A percentile compares a stretch with the other conserved stretches of the same genome.
Evolutionary conservation across 1,140 invertebrate genomes (phyloP).

Genomic region (Rhagoletis zephyria): DNA sequence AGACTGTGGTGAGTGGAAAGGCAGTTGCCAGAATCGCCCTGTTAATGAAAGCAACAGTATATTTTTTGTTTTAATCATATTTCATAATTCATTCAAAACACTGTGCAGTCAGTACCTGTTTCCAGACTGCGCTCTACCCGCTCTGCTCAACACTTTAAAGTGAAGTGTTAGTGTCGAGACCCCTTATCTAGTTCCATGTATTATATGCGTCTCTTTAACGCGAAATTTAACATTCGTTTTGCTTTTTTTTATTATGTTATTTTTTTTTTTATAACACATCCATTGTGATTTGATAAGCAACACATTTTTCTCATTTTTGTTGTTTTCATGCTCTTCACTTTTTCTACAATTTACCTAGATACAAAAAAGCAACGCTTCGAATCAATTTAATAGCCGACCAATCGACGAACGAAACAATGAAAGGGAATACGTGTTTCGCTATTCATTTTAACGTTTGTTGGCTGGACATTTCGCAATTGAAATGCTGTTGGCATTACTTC

Average conservation of each 20-base stretch:
- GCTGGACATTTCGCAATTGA: not conserved
- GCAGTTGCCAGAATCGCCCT: no score
- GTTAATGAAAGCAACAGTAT: no score
- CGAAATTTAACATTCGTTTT: slow-evolving; percentile 6
- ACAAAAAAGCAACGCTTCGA: not conserved
- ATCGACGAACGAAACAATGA: not conserved
- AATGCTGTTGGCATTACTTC: not conserved
- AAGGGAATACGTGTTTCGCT: not conserved
- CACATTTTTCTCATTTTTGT: not conserved
- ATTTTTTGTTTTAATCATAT: no score
- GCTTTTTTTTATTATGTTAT: not conserved
- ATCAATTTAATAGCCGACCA: not conserved
- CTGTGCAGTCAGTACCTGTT: no score
- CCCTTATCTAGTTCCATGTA: not conserved
- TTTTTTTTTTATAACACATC: not conserved
- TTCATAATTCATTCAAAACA: no score
- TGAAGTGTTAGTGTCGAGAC: not conserved
- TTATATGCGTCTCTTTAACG: not conserved
- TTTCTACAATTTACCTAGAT: not conserved
- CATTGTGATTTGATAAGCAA: slow-evolving; percentile 34
- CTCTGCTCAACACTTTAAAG: no score
- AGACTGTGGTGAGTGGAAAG: no score
- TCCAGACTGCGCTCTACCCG: no score
- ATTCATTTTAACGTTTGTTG: not conserved
- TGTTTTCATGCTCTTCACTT: not conserved